Evolutionary conservation across 2,888 invertebrate genomes (phyloP), one percentile per base, ranked within the genome.

Genomic region (Ormyrus labotus): DNA sequence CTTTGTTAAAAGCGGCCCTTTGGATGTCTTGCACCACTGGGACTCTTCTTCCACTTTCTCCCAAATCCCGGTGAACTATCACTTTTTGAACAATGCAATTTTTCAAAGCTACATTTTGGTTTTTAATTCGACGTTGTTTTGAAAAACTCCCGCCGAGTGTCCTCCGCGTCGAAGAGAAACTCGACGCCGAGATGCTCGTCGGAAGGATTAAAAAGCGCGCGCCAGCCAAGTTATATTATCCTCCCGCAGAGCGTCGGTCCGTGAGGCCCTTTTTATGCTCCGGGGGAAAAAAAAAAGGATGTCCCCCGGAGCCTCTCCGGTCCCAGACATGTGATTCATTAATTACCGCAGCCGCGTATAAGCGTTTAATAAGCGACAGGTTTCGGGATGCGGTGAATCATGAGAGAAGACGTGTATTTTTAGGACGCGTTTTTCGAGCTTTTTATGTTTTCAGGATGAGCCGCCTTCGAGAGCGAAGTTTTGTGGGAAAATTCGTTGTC

Each of bases 201-300:
- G 75, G 75, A 75, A 75, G 68, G 75, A 75, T 75, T 75, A 61
- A 75, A 68, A 53, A 13, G 13, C 34, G 4, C 19, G 19, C 76
- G 55, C 76, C 76, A 47, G 76, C 76, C 55, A 55, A 76, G 76
- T 10, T 60, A 4, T 3, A 19, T 47, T 5, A 13, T 13, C 45
- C 48, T 58, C 53, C 34, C 34, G 34, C 34, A 3, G 34, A 34
- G 51, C 51, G 34, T 45, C 64, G 69, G 50, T 64, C 69, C 77
- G 70, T 77, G 77, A 76, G 76, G 76, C 51, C 57, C 50, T 11
- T 48, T 70, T 77, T 70, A 34, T 70, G 50, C 60, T 47, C 51
- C 6, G 10, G 10, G 63, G 57, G n/a, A 73, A 57, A 73, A 57
- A 34, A 34, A 73, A 57, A 34, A 34, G 65, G 6, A 13, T 4